These are phyloP conservation scores for Dyspetes luteomarginatus DNA, from an alignment of 2,888 invertebrate species.

Conservation along the genomic window DNA sequence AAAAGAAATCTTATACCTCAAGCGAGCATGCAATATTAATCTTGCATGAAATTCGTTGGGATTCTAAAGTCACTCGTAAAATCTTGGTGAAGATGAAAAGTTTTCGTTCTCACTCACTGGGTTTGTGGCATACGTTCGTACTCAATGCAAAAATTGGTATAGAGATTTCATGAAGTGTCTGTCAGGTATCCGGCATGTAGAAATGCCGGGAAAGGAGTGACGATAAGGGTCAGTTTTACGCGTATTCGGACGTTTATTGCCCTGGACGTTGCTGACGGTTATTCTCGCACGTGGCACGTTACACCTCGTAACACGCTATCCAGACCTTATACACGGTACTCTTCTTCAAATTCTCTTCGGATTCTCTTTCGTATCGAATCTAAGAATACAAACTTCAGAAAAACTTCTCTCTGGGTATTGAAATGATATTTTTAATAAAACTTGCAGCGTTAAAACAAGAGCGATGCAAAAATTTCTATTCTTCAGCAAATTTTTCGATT, in stretches of 20 bases:
- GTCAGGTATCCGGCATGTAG: slow-evolving; percentile 18
- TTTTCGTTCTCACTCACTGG: neutral
- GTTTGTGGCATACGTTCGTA: slow-evolving; percentile 34
- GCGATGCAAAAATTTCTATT: slow-evolving; percentile 70
- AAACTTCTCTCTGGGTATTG: no score
- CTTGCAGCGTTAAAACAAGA: slow-evolving; percentile 68
- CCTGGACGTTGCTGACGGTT: slow-evolving; percentile 44
- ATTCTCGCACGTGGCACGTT: slow-evolving; percentile 44
- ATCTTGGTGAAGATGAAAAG: neutral
- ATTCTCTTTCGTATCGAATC: slow-evolving; percentile 60
- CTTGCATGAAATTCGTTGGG: neutral
- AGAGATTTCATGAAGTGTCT: slow-evolving; percentile 41
- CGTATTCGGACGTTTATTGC: slow-evolving; percentile 76
- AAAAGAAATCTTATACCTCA: neutral
- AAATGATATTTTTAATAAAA: slow-evolving; percentile 63
- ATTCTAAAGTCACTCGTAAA: slow-evolving; percentile 1
- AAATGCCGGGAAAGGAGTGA: slow-evolving; percentile 40
- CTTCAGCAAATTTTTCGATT: slow-evolving; percentile 67
- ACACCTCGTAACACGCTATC: slow-evolving; percentile 72
- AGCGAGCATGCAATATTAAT: neutral
- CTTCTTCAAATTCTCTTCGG: no score
- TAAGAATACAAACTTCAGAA: slow-evolving; percentile 69
- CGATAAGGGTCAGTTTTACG: slow-evolving; percentile 73
- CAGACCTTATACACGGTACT: slow-evolving; percentile 69
- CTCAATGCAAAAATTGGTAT: slow-evolving; percentile 23